These are phyloP conservation scores for Danio albolineatus DNA, from an alignment of 2,797 vertebrate genomes.

Conservation along the genomic window DNA sequence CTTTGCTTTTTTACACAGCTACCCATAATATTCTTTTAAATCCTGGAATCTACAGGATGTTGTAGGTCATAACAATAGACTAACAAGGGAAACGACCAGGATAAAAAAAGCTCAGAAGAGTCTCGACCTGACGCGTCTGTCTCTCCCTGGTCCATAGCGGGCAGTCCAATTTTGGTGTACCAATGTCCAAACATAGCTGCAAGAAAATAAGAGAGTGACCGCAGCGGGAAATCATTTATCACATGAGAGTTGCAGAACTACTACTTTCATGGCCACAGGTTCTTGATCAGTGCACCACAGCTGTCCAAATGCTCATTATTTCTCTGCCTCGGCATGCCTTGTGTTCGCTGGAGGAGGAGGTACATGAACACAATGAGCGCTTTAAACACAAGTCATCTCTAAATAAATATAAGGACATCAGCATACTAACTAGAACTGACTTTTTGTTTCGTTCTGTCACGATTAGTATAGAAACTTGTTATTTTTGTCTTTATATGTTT, in stretches of 20 bases:
- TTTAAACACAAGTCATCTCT: conserved; percentile 21
- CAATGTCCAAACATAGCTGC: conserved; percentile 37
- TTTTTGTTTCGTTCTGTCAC: conserved; percentile 38
- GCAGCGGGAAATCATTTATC: conserved; percentile 29
- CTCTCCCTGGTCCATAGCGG: background rate
- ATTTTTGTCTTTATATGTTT: conserved; percentile 18
- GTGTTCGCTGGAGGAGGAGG: conserved; percentile 12
- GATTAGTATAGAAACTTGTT: background rate
- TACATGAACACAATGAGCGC: conserved; percentile 15
- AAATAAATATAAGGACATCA: conserved; percentile 39
- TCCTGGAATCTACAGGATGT: conserved; percentile 4
- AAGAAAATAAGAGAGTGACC: conserved; percentile 25
- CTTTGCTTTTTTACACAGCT: background rate
- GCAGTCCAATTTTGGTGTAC: conserved; percentile 28
- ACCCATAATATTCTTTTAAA: background rate
- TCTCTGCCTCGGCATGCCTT: conserved; percentile 11
- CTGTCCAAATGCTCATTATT: conserved; percentile 36
- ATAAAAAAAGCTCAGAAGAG: conserved; percentile 2
- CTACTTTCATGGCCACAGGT: conserved; percentile 32
- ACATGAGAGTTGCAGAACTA: background rate
- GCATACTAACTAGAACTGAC: conserved; percentile 30
- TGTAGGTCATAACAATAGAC: conserved; percentile 13
- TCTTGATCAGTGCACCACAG: conserved; percentile 18
- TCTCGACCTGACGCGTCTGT: conserved; percentile 5
- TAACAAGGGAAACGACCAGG: background rate